Conservation (phyloP, 2,888 invertebrate genomes). For the Torymus tubicola region DNA sequence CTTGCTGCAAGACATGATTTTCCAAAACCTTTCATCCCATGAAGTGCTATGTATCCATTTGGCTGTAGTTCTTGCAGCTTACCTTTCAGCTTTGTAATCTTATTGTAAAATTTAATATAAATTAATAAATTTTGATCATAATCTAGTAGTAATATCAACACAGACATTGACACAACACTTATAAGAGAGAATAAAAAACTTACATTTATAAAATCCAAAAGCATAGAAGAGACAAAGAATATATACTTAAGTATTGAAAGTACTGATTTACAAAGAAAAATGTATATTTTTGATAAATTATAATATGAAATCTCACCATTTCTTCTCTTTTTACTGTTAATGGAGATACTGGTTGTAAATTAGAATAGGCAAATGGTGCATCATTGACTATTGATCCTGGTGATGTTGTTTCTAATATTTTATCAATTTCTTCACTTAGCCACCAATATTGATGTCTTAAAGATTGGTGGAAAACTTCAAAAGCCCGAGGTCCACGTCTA, state of each 20-base stretch:
- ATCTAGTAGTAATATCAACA: conserved; percentile 1
- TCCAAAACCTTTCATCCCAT: conserved; percentile 87
- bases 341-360: conserved; percentile 70
- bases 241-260: conserved; percentile 25
- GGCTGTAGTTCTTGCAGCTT: conserved; percentile 77
- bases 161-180: conserved; percentile 9
- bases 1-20: conserved; percentile 83
- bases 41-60: conserved; percentile 81
- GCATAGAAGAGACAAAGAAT: conserved; percentile 20
- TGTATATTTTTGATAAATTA: neutral
- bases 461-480: conserved; percentile 79
- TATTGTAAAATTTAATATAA: conserved; percentile 5
- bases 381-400: conserved; percentile 54
- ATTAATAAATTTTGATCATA: conserved; percentile 21
- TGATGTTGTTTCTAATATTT: conserved; percentile 60
- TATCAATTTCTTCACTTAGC: conserved; percentile 78
- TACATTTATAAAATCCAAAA: conserved; percentile 49
- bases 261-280: neutral
- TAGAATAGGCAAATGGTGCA: conserved; percentile 59
- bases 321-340: conserved; percentile 68
- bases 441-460: conserved; percentile 79
- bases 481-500: conserved; percentile 74
- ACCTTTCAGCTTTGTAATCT: conserved; percentile 78
- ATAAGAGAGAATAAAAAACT: conserved; percentile 55
- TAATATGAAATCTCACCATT: conserved; percentile 63